Conservation (phyloP, 2,113 vertebrate genomes). For the Ceyx cyanopectus region DNA sequence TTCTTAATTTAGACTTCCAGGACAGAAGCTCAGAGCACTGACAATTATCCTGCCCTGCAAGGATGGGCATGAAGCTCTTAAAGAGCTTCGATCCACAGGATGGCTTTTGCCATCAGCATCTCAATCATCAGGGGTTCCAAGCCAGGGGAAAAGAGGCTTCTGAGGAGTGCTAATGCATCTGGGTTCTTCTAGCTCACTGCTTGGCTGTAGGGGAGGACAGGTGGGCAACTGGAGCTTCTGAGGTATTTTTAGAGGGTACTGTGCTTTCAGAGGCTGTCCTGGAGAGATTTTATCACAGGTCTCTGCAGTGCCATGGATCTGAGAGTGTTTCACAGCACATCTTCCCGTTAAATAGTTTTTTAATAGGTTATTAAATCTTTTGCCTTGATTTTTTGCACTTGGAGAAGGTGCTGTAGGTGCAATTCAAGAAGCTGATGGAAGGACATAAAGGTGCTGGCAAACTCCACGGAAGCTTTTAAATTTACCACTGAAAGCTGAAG, state of each 20-base stretch:
- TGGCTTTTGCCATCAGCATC: neutral
- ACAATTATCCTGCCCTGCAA: neutral
- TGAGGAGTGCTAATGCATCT: neutral
- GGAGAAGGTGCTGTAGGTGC: neutral
- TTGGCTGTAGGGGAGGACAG: neutral
- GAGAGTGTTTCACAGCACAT: neutral
- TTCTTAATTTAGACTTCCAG: slow-evolving; percentile 61
- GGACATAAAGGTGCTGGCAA: neutral
- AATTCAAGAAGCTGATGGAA: neutral
- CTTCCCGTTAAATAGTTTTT: neutral
- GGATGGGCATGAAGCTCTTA: neutral
- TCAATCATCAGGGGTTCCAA: neutral
- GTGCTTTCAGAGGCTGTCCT: neutral
- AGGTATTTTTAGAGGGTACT: neutral
- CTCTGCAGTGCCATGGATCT: neutral
- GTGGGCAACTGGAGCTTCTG: neutral
- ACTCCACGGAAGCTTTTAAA: neutral
- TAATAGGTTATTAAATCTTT: neutral
- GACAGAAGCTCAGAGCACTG: slow-evolving; percentile 4
- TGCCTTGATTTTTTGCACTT: neutral
- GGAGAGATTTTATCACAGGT: neutral
- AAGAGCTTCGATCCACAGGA: neutral
- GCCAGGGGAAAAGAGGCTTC: neutral
- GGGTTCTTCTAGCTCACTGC: neutral
- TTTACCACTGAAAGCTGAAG: neutral